Evolutionary conservation across 2,113 vertebrate genomes (phyloP).

Genomic region (Mellivora capensis): DNA sequence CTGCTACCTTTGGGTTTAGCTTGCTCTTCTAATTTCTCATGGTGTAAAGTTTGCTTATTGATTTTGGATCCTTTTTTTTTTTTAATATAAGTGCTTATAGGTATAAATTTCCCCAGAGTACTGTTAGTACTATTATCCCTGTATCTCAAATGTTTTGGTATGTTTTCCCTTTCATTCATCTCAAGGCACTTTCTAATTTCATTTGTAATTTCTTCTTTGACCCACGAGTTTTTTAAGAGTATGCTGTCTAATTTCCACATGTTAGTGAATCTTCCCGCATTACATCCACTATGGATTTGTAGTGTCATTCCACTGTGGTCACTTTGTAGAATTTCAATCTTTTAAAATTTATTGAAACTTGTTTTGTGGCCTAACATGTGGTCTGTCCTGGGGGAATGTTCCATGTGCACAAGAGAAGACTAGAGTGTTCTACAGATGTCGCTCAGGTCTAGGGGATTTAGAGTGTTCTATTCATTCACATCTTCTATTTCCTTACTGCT

Average conservation of each 20-base stretch:
- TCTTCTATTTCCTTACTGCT: neutral
- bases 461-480: neutral
- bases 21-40: neutral
- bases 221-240: neutral
- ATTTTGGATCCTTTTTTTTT: neutral
- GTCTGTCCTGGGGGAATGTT: neutral
- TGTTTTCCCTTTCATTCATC: neutral
- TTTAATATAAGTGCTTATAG: neutral
- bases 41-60: neutral
- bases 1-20: neutral
- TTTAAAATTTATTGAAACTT: neutral
- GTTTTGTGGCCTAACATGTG: neutral
- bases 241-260: neutral
- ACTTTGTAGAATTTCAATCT: neutral
- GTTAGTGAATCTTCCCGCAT: neutral
- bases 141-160: neutral
- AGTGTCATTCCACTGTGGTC: neutral
- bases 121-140: neutral
- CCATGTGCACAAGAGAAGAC: neutral
- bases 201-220: neutral
- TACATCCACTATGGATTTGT: neutral
- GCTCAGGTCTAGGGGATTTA: neutral
- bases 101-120: neutral
- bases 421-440: neutral
- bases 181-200: neutral